Evolutionary conservation across 2,113 vertebrate genomes (phyloP).

Genomic region (human): DNA sequence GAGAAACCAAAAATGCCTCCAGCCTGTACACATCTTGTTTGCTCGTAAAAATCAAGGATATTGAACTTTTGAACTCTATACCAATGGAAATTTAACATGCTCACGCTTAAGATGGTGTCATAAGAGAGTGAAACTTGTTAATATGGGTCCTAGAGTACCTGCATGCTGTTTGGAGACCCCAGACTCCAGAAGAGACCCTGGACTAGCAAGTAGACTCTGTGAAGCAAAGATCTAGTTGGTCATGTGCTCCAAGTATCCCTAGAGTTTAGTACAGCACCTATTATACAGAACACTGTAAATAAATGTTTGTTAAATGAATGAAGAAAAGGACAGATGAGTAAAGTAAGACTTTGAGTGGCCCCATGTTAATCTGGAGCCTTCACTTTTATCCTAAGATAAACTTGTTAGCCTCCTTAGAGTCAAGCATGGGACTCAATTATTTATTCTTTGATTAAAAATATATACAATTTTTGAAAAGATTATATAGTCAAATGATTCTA

Average conservation of each 20-base stretch:
- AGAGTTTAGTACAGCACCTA: background rate
- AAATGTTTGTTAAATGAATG: background rate
- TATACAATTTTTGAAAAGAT: background rate
- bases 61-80: constrained; percentile 64
- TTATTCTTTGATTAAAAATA: constrained; percentile 17
- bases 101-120: background rate
- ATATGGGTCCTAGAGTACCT: background rate
- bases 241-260: background rate
- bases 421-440: background rate
- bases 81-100: constrained; percentile 18
- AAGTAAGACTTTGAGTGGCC: background rate
- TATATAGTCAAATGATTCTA: background rate
- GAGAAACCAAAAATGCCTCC: constrained; percentile 78
- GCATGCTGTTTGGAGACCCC: background rate
- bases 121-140: constrained; percentile 1
- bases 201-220: background rate
- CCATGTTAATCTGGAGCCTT: background rate
- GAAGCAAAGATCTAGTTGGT: background rate
- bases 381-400: background rate
- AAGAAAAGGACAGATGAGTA: background rate
- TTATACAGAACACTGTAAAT: background rate
- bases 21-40: constrained; percentile 59
- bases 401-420: background rate
- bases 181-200: background rate
- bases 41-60: constrained; percentile 69